A percentile compares a stretch with the other conserved stretches of the same genome.
Evolutionary conservation across 1,140 invertebrate genomes (phyloP).

Genomic region (Panagrolaimus sp.): DNA sequence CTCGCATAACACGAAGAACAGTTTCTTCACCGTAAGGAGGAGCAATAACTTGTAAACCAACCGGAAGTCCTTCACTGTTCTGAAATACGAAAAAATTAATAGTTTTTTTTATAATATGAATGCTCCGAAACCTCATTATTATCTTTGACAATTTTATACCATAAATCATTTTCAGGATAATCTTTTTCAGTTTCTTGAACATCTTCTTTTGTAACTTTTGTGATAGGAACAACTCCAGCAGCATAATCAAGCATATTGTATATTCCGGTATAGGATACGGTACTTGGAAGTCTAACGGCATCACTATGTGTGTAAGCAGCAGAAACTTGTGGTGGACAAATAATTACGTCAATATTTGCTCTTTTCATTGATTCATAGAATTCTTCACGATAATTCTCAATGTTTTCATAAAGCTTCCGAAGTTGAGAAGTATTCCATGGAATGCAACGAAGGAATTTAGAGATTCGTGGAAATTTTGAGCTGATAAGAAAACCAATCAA

Average conservation of each 20-base stretch:
- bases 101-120: background rate
- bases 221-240: constrained; percentile 19
- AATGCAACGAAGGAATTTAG: background rate
- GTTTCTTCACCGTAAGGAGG: constrained; percentile 22
- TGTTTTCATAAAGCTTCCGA: constrained; percentile 8
- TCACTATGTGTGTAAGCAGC: background rate
- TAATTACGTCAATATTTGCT: background rate
- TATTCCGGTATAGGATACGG: constrained; percentile 16
- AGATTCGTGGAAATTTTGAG: background rate
- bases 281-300: background rate
- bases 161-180: constrained; percentile 6
- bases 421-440: background rate
- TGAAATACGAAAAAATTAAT: background rate
- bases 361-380: background rate
- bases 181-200: background rate
- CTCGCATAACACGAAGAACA: constrained; percentile 18
- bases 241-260: constrained; percentile 25
- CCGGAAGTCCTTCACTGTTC: constrained; percentile 8
- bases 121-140: background rate
- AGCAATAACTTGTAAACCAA: constrained; percentile 21
- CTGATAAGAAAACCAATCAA: background rate
- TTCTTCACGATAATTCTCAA: constrained; percentile 4
- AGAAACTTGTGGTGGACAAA: constrained; percentile 16
- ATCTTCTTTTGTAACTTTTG: constrained; percentile 15
- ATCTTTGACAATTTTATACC: background rate